Percentiles rank a stretch among this genome's conserved stretches.
Conservation (phyloP, 30 jellyfish, hydroid and myxozoan genomes). For the Chironex yamaguchii region DNA sequence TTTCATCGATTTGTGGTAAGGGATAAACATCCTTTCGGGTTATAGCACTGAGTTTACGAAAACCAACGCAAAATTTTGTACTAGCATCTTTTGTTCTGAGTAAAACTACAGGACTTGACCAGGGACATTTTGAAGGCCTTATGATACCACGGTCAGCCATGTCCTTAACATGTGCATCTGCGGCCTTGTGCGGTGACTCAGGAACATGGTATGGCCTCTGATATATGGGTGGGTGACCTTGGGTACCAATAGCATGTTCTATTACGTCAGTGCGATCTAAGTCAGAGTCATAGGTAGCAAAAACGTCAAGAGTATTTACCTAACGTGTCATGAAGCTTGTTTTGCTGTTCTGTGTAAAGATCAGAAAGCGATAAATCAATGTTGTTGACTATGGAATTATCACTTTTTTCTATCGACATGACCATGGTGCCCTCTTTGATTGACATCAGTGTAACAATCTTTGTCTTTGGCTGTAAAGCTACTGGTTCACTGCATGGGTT, state of each 20-base stretch:
- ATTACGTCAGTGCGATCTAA: background rate
- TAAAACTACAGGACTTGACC: background rate
- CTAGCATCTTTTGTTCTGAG: background rate
- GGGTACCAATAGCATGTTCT: background rate
- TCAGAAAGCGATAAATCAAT: background rate
- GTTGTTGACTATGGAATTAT: background rate
- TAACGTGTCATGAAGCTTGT: background rate
- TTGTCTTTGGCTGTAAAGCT: background rate
- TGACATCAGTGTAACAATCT: background rate
- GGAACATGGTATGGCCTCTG: slow-evolving; percentile 1
- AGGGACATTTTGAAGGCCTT: background rate
- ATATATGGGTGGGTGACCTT: background rate
- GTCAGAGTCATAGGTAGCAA: background rate
- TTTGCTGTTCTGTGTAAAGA: background rate
- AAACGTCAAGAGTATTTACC: background rate
- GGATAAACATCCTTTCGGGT: background rate
- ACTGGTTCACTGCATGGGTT: too few species aligned
- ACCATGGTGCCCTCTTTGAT: background rate
- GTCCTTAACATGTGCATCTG: background rate
- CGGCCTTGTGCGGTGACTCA: background rate
- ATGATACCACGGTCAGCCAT: background rate
- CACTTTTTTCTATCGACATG: background rate
- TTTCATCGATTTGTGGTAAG: background rate
- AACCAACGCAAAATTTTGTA: too few species aligned
- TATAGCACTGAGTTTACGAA: too few species aligned